Conservation (phyloP, 1,140 invertebrate species). For the Bombus superbus region DNA sequence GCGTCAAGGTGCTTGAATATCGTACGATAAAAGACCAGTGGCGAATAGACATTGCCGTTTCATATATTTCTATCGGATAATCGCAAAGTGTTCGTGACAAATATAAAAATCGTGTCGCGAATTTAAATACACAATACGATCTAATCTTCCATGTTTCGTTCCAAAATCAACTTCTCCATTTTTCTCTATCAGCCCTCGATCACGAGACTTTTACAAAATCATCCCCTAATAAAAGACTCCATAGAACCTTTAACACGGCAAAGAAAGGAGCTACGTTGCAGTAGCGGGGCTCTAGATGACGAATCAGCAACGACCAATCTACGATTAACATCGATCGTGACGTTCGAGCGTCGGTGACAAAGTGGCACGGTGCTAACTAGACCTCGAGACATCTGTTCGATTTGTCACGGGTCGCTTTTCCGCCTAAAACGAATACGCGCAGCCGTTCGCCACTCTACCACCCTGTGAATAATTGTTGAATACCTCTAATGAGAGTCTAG, state of each 20-base stretch:
- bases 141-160: not conserved
- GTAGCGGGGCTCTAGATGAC: constrained; percentile 43
- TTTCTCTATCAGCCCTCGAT: not conserved
- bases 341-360: constrained; percentile 63
- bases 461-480: constrained; percentile 81
- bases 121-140: not conserved
- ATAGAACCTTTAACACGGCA: no score
- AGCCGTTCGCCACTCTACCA: constrained; percentile 65
- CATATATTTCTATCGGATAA: no score
- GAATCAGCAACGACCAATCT: constrained; percentile 63
- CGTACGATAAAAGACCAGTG: no score
- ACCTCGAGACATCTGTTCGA: constrained; percentile 78
- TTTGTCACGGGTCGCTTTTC: constrained; percentile 76
- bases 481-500: constrained; percentile 80
- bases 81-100: no score
- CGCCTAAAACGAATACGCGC: constrained; percentile 44
- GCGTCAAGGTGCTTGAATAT: no score
- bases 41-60: not conserved
- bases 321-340: constrained; percentile 71
- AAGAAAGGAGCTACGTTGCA: not conserved
- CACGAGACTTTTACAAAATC: not conserved
- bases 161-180: not conserved
- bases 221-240: not conserved
- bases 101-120: no score
- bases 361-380: constrained; percentile 76